Percentiles rank a stretch among this genome's conserved stretches.
phyloP scores from a whole-genome alignment of 2,888 invertebrate genomes.

The Ypsolopha sequella region DNA sequence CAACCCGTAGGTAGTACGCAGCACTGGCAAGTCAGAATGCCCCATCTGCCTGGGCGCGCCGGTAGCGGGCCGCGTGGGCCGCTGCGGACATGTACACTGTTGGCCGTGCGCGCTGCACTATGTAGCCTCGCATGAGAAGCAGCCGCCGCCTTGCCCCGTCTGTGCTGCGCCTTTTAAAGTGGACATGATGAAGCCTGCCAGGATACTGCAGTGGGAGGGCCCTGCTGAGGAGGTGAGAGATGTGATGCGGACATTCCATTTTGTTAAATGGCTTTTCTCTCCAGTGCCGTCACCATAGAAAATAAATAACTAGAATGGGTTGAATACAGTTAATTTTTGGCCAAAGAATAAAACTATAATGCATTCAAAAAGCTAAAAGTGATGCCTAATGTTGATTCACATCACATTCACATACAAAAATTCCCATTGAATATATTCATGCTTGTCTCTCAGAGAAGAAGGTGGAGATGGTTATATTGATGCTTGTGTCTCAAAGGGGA shows the following conservation, averaged over 20 bases:
- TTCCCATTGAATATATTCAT: too few relatives aligned
- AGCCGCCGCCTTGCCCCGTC: constrained; percentile 87
- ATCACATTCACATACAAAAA: too few relatives aligned
- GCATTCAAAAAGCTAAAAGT: too few relatives aligned
- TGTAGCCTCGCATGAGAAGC: constrained; percentile 85
- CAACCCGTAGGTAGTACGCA: constrained; percentile 43
- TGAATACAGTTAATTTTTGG: too few relatives aligned
- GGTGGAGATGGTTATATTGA: too few relatives aligned
- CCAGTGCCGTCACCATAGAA: too few relatives aligned
- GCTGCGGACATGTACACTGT: constrained; percentile 96
- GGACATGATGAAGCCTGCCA: constrained; percentile 82
- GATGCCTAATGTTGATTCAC: too few relatives aligned
- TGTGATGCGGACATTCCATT: neutral
- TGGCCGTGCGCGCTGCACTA: constrained; percentile 97
- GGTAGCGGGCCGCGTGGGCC: constrained; percentile 90
- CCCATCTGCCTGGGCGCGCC: constrained; percentile 94
- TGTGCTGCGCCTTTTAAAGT: constrained; percentile 87
- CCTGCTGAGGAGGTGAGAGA: constrained; percentile 44
- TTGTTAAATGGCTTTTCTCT: too few relatives aligned
- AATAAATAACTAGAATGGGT: too few relatives aligned
- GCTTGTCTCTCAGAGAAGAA: too few relatives aligned
- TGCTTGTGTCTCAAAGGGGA: too few relatives aligned
- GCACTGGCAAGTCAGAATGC: constrained; percentile 70
- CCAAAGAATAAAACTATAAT: too few relatives aligned
- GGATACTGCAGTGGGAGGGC: constrained; percentile 47